A percentile compares a stretch with the other conserved stretches of the same genome.
These are phyloP conservation scores for Drosophila elegans DNA, from an alignment of 1,140 invertebrate genomes.

Conservation along the genomic window DNA sequence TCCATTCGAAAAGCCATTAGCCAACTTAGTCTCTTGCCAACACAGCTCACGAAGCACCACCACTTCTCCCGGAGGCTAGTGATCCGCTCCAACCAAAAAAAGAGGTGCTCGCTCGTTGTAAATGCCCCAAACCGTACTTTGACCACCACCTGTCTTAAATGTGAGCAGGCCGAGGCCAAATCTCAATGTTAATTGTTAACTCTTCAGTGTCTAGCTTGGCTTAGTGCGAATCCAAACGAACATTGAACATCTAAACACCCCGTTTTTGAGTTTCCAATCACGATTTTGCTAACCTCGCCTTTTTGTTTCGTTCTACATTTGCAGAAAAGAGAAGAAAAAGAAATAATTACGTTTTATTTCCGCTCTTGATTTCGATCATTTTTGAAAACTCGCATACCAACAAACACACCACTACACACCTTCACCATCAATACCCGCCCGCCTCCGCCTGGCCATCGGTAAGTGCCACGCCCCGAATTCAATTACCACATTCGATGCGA, in stretches of 20 bases:
- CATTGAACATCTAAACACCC: constrained; percentile 2
- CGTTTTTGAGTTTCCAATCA: constrained; percentile 22
- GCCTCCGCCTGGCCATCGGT: constrained; percentile 52
- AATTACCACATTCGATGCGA: background rate
- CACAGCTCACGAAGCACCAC: constrained; percentile 51
- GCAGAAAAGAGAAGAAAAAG: constrained; percentile 84
- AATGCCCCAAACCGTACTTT: constrained; percentile 31
- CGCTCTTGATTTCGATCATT: constrained; percentile 74
- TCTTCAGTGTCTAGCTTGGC: constrained; percentile 62
- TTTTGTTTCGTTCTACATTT: constrained; percentile 58
- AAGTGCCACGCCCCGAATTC: constrained; percentile 37
- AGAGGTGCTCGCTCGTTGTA: constrained; percentile 27
- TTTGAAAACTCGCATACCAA: constrained; percentile 51
- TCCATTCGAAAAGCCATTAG: constrained; percentile 64
- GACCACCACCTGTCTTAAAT: constrained; percentile 50
- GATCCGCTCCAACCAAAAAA: constrained; percentile 2
- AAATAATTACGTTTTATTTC: constrained; percentile 75
- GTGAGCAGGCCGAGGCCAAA: constrained; percentile 68
- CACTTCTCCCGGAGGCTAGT: constrained; percentile 35
- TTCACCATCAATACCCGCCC: constrained; percentile 35
- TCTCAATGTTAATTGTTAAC: constrained; percentile 62
- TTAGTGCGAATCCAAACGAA: constrained; percentile 38
- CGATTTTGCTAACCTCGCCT: constrained; percentile 51
- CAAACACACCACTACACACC: constrained; percentile 51
- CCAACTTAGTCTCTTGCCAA: constrained; percentile 30